Evolutionary conservation across 2,797 vertebrate species (phyloP), one percentile per base, ranked within the genome.

Genomic region (Mus minutoides): DNA sequence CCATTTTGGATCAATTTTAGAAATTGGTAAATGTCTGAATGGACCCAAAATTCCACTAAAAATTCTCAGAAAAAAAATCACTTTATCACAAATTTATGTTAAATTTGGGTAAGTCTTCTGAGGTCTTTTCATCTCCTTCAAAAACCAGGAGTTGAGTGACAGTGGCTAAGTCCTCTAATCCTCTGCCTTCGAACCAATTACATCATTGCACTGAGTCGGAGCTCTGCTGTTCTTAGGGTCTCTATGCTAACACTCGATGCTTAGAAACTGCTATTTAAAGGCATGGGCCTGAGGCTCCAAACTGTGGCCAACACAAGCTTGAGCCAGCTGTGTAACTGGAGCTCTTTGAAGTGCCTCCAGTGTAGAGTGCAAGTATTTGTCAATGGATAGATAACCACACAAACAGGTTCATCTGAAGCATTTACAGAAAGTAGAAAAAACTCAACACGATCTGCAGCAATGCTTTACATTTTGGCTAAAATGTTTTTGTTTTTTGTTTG

Each of bases 11-110:
- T 92, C 49, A 84, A 26, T 64, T 92, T 85, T 40, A 94, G 67
- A 92, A 94, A 78, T 34, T 94, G 95, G 1, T 2, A 82, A 85
- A 79, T 88, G 19, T 92, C 58, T 46, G 40, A 60, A 76, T n/a
- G 14, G 3, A 12, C 29, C 37, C 34, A 0, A 1, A 77, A 46
- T 94, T 1, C 17, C 26, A 76, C n/a, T 75, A n/a, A 89, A 87
- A 64, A 31, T 88, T 22, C 34, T 95, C 40, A 86, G 13, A 10
- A 22, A 10, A 69, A 82, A 79, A 76, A 14, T 14, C 13, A 6
- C 56, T 69, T 49, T 90, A 37, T 79, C 49, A 80, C 60, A 69
- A 43, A n/a, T 79, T 95, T 96, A 34, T 92, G 40, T n/a, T 82
- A 82, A 49, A 90, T 86, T 75, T 6, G 14, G 16, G 31, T 62